A percentile compares a stretch with the other conserved stretches of the same genome.
phyloP scores from a whole-genome alignment of 2,797 vertebrate species.

The Buceros bicornis region DNA sequence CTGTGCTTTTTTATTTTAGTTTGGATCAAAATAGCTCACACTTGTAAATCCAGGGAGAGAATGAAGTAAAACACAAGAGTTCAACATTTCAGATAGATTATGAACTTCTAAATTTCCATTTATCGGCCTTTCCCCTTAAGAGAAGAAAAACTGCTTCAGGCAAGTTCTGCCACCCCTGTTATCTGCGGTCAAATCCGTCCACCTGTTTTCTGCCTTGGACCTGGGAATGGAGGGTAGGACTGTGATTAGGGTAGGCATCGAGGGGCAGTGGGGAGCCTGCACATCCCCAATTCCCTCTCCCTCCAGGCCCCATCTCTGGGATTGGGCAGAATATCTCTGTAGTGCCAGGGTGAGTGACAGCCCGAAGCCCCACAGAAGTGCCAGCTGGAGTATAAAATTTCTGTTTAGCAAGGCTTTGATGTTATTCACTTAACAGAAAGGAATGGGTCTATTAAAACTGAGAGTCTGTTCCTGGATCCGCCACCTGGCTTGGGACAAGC shows the following conservation, averaged over 20 bases:
- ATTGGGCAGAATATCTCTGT: background rate
- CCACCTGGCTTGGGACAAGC: background rate
- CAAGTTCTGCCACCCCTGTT: background rate
- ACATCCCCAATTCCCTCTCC: background rate
- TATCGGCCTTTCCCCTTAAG: background rate
- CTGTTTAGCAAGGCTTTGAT: constrained; percentile 10
- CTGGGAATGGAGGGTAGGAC: background rate
- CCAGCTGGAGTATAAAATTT: background rate
- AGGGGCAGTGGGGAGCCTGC: background rate
- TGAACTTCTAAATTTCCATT: background rate
- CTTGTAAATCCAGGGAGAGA: constrained; percentile 6
- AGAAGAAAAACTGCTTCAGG: background rate
- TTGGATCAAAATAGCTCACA: constrained; percentile 18
- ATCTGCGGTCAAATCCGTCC: background rate
- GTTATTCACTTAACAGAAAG: background rate
- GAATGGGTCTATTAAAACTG: background rate
- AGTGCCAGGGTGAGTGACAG: background rate
- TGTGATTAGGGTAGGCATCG: background rate
- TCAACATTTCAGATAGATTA: constrained; percentile 23
- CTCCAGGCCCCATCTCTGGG: background rate
- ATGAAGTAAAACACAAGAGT: background rate
- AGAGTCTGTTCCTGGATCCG: background rate
- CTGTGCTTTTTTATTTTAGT: constrained; percentile 14
- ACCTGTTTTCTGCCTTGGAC: background rate
- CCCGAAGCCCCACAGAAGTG: background rate